A percentile compares a stretch with the other conserved stretches of the same genome.
phyloP scores from a whole-genome alignment of 1,140 invertebrate species.

The Sinella curviseta region DNA sequence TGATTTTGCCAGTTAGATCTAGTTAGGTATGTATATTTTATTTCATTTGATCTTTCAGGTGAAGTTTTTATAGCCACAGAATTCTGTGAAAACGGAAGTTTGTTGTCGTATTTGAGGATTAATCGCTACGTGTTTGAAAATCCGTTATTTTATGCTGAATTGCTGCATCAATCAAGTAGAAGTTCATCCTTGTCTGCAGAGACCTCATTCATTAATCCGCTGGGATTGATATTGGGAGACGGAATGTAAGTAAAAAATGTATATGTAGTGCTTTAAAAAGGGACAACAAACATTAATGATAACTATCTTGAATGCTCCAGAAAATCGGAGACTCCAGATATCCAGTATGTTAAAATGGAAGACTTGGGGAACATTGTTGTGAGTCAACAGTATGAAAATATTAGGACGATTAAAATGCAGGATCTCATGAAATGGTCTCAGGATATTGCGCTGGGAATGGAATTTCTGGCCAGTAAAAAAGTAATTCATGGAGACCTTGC shows the following conservation, averaged over 20 bases:
- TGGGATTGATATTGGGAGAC: background rate
- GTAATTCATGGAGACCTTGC: slow-evolving; percentile 40
- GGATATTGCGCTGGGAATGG: slow-evolving; percentile 30
- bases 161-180: background rate
- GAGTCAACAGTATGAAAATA: background rate
- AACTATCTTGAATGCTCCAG: too few relatives aligned
- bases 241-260: background rate
- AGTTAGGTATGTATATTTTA: background rate
- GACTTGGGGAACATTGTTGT: background rate
- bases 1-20: too few relatives aligned
- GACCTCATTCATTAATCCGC: slow-evolving; percentile 1
- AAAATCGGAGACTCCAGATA: too few relatives aligned
- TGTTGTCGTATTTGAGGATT: background rate
- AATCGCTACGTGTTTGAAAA: background rate
- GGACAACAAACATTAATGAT: too few relatives aligned
- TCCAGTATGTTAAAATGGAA: slow-evolving; percentile 23
- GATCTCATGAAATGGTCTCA: slow-evolving; percentile 25
- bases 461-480: slow-evolving; percentile 28
- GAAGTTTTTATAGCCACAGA: slow-evolving; percentile 24
- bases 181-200: background rate
- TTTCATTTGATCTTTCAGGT: background rate
- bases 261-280: background rate
- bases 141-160: slow-evolving; percentile 1
- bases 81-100: slow-evolving; percentile 19
- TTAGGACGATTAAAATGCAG: background rate